Base-by-base conservation (phyloP, 1,140 invertebrate genomes). In the Lepidotrigona ventralis region DNA sequence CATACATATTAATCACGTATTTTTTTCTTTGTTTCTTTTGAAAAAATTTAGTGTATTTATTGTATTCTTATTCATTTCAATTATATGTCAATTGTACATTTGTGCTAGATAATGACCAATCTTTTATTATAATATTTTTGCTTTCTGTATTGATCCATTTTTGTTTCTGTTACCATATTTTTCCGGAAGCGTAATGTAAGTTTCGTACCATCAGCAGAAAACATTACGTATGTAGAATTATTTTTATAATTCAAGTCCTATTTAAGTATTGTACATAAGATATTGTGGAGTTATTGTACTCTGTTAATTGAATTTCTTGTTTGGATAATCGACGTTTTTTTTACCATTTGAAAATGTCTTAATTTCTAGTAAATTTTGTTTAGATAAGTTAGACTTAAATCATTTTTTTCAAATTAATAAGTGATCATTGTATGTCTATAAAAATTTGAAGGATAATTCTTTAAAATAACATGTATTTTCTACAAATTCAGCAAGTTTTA, bases 271-370 rank as follows among this genome's bases (percentile, higher is more conserved):
- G 21, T 66, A 63, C 39, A 51, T 63, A 63, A 11, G 2, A 14
- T 19, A 23, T 9, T 3, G 15, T 19, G 1, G 0, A 23, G 4
- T 75, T 21, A 46, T 39, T 14, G 14, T 53, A 71, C 14, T 26
- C 26, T 26, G 23, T 54, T 19, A 21, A 29, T 33, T 33, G 15
- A 69, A 29, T n/a, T 64, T 33, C 46, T 74, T 39, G 71, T 81
- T 81, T 81, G 79, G 71, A 81, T 81, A 81, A 81, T 81, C 79
- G 79, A 74, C 71, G 79, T 81, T 81, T 39, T n/a, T 60, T 70
- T 72, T 17, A 23, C 29, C 51, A 15, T 1, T 33, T n/a, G 6
- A 23, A 73, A 53, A 53, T 73, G 11, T 74, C 8, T 26, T 64
- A 63, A 21, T 23, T 73, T 60, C 64, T 15, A 64, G 29, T 64